A percentile compares a stretch with the other conserved stretches of the same genome.
phyloP scores from a whole-genome alignment of 2,797 vertebrate species.

The Myiotriccus ornatus region DNA sequence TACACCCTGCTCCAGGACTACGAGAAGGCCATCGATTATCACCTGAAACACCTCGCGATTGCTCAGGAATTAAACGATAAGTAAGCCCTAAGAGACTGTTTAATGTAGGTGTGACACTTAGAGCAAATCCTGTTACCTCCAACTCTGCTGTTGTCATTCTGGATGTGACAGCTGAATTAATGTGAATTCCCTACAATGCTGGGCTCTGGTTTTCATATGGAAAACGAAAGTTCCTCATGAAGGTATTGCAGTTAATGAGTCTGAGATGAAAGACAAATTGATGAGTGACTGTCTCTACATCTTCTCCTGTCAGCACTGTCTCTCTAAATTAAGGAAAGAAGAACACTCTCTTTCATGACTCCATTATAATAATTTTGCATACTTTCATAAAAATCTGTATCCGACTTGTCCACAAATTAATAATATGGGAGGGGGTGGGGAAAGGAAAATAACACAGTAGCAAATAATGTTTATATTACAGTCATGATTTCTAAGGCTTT shows the following conservation, averaged over 20 bases:
- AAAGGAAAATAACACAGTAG: neutral
- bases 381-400: neutral
- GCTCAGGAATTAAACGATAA: conserved; percentile 90
- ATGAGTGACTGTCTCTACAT: neutral
- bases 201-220: neutral
- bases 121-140: neutral
- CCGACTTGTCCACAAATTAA: neutral
- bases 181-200: neutral
- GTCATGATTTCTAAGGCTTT: neutral
- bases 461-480: neutral
- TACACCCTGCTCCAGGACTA: conserved; percentile 94
- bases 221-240: neutral
- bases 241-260: neutral
- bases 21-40: conserved; percentile 91
- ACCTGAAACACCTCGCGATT: conserved; percentile 91
- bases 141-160: neutral
- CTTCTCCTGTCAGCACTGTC: neutral
- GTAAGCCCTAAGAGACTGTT: conserved; percentile 59
- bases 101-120: neutral
- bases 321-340: neutral
- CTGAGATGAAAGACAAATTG: neutral
- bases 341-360: neutral
- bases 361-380: neutral
- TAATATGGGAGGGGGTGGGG: neutral
- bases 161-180: neutral